phyloP scores from a whole-genome alignment of 2,113 vertebrate species.

The Turdus rufiventris region DNA sequence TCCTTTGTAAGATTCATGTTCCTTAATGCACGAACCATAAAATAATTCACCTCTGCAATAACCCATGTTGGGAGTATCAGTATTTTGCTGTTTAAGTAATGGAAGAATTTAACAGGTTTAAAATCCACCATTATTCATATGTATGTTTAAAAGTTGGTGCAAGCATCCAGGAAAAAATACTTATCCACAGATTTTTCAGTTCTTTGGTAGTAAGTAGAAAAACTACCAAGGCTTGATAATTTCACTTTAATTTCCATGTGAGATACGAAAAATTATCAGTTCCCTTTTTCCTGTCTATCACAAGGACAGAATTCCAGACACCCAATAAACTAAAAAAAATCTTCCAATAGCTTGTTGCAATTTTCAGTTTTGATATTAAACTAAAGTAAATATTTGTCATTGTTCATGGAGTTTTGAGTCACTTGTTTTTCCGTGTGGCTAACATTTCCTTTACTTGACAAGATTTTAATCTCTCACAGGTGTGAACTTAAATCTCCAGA shows the following conservation, averaged over 20 bases:
- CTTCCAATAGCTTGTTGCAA: not conserved
- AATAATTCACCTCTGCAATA: not conserved
- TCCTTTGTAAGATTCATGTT: not conserved
- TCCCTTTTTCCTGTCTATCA: not conserved
- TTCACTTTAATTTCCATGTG: not conserved
- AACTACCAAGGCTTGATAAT: not conserved
- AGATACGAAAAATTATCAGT: not conserved
- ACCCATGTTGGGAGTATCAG: not conserved
- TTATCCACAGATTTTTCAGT: not conserved
- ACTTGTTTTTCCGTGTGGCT: not conserved
- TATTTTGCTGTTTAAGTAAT: not conserved
- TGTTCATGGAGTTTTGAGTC: not conserved
- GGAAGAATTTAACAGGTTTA: not conserved
- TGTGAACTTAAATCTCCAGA: not conserved
- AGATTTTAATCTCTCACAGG: not conserved
- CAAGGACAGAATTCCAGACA: not conserved
- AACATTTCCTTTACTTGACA: not conserved
- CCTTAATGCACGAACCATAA: not conserved
- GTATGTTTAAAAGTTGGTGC: not conserved
- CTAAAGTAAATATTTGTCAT: not conserved
- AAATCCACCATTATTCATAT: not conserved
- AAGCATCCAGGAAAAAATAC: not conserved
- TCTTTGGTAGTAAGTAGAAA: not conserved
- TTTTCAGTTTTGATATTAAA: not conserved
- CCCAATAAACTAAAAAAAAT: not conserved